A percentile compares a stretch with the other conserved stretches of the same genome.
phyloP scores from a whole-genome alignment of 2,797 vertebrate genomes.

The Peromyscus eremicus region DNA sequence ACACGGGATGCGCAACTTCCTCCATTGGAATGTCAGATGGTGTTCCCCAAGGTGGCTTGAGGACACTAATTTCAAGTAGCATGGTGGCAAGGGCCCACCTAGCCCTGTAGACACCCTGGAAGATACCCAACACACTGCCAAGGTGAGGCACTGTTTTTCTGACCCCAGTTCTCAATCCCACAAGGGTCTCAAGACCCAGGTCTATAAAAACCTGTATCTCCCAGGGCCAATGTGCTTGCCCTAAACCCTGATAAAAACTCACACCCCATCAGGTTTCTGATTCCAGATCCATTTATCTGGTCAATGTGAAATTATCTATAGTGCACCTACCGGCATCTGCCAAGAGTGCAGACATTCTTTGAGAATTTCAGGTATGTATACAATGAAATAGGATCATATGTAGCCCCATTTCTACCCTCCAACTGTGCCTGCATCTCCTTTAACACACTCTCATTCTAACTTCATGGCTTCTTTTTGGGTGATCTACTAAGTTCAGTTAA shows the following conservation, averaged over 20 bases:
- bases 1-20: fast-evolving
- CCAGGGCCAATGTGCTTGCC: neutral
- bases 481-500: neutral
- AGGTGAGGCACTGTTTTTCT: neutral
- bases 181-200: neutral
- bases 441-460: neutral
- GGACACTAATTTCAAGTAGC: neutral
- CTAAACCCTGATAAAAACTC: neutral
- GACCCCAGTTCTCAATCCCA: neutral
- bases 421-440: neutral
- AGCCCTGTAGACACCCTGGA: too few species aligned
- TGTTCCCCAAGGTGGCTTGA: neutral
- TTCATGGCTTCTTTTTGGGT: neutral
- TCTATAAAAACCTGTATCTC: neutral
- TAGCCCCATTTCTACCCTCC: neutral
- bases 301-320: neutral
- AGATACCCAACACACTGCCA: neutral
- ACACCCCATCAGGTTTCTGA: neutral
- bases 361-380: neutral
- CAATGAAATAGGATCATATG: neutral
- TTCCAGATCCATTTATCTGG: neutral
- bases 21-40: neutral
- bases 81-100: neutral
- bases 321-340: neutral
- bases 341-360: neutral